A percentile compares a stretch with the other conserved stretches of the same genome.
Evolutionary conservation across 30 jellyfish, hydroid and myxozoan genomes (phyloP).

Genomic region (Pseudorhiza aurosa): DNA sequence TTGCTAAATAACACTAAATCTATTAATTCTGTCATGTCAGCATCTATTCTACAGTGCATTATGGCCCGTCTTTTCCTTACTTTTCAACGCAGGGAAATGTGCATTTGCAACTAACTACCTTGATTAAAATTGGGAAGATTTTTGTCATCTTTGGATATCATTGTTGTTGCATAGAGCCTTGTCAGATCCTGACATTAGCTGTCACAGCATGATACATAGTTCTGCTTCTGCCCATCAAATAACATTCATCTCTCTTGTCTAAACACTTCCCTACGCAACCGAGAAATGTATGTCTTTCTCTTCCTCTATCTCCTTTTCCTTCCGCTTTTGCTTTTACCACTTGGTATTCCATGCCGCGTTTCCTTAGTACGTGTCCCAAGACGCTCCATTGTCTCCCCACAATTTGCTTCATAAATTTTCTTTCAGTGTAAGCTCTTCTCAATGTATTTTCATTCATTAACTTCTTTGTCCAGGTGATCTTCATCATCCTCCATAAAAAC

Average conservation of each 20-base stretch:
- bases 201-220: slow-evolving; percentile 9
- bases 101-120: neutral
- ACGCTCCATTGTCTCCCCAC: slow-evolving; percentile 39
- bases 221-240: slow-evolving; percentile 36
- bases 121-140: too few relatives aligned
- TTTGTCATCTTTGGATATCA: neutral
- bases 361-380: slow-evolving; percentile 32
- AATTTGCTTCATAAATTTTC: slow-evolving; percentile 39
- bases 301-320: slow-evolving; percentile 41
- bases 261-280: slow-evolving; percentile 32
- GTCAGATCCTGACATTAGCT: slow-evolving; percentile 48
- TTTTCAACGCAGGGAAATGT: too few relatives aligned
- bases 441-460: slow-evolving; percentile 33
- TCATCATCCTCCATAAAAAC: slow-evolving; percentile 45
- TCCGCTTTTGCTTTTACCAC: slow-evolving; percentile 32
- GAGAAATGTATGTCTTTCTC: slow-evolving; percentile 32
- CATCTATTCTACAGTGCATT: too few relatives aligned
- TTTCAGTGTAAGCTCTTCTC: slow-evolving; percentile 65
- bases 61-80: too few relatives aligned
- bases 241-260: slow-evolving; percentile 34
- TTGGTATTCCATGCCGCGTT: slow-evolving; percentile 46
- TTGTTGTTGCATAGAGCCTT: slow-evolving; percentile 44
- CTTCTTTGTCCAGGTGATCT: slow-evolving; percentile 46
- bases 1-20: too few relatives aligned
- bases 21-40: too few relatives aligned